A percentile compares a stretch with the other conserved stretches of the same genome.
phyloP scores from a whole-genome alignment of 2,113 vertebrate genomes.

The Silurus glanis region DNA sequence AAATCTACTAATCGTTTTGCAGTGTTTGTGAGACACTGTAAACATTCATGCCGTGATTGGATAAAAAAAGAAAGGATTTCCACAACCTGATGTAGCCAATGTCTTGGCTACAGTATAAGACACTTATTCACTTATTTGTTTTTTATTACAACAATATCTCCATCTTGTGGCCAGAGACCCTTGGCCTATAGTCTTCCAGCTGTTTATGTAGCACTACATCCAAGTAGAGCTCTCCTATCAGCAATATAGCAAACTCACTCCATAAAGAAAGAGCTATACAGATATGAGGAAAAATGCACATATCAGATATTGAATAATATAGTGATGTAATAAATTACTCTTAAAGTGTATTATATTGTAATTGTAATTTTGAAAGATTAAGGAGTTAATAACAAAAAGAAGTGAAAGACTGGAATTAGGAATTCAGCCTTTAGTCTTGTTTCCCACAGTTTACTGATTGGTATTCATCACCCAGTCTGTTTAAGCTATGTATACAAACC shows the following conservation, averaged over 20 bases:
- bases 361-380: neutral
- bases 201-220: neutral
- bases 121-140: neutral
- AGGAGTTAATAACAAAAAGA: neutral
- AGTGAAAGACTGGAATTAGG: slow-evolving; percentile 4
- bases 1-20: neutral
- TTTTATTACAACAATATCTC: slow-evolving; percentile 50
- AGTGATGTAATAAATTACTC: no score
- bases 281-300: neutral
- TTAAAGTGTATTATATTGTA: neutral
- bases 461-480: slow-evolving; percentile 41
- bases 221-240: neutral
- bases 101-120: neutral
- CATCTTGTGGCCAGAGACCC: slow-evolving; percentile 51
- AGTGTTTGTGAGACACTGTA: neutral
- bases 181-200: neutral
- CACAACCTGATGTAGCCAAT: neutral
- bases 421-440: neutral
- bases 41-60: neutral
- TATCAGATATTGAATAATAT: neutral
- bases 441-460: slow-evolving; percentile 32
- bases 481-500: slow-evolving; percentile 25
- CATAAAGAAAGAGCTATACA: neutral
- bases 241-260: neutral
- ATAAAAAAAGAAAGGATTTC: neutral